Conservation (phyloP, 2,888 invertebrate genomes). For the Bellardia bayeri region DNA sequence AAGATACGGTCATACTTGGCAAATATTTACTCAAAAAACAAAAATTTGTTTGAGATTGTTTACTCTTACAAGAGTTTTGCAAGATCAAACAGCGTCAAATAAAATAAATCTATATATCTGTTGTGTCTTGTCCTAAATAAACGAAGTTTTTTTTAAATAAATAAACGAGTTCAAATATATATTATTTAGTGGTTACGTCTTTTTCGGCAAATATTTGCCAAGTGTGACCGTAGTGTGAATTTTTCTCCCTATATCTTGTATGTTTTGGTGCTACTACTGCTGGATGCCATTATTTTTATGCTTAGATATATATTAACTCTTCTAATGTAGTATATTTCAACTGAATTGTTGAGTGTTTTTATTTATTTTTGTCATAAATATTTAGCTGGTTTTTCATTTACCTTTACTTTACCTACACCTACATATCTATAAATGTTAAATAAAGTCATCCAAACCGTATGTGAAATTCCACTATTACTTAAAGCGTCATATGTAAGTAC, state of each 20-base stretch:
- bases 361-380: slow-evolving; percentile 43
- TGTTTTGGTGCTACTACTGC: not conserved
- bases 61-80: too few species aligned
- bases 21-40: too few species aligned
- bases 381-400: slow-evolving; percentile 10
- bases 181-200: too few species aligned
- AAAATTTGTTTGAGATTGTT: too few species aligned
- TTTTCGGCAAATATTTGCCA: too few species aligned
- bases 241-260: not conserved
- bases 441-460: slow-evolving; percentile 15
- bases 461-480: not conserved
- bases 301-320: slow-evolving; percentile 25
- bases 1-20: too few species aligned
- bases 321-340: slow-evolving; percentile 37
- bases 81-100: too few species aligned
- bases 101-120: too few species aligned
- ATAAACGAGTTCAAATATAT: too few species aligned
- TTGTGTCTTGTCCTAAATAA: too few species aligned
- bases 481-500: not conserved
- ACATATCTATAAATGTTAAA: not conserved
- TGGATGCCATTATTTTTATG: slow-evolving; percentile 19
- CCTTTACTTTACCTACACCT: not conserved
- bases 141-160: too few species aligned
- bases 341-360: slow-evolving; percentile 7
- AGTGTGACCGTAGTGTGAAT: too few species aligned